These are phyloP conservation scores for Ardeotis arabs DNA, from an alignment of 2,113 vertebrate genomes.

Conservation along the genomic window DNA sequence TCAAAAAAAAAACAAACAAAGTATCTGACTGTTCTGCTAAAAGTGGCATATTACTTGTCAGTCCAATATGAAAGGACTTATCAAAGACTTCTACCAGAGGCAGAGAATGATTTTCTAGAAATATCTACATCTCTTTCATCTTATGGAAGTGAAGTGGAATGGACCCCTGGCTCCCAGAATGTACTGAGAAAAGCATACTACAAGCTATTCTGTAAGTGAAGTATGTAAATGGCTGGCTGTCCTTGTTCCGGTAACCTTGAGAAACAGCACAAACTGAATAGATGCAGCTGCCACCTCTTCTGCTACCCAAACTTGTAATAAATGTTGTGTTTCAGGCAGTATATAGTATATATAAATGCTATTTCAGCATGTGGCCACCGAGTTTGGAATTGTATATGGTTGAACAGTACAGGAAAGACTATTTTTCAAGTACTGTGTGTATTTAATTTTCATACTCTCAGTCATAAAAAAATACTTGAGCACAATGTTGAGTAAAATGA, in stretches of 20 bases:
- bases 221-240: background rate
- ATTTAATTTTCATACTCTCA: background rate
- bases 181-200: background rate
- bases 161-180: background rate
- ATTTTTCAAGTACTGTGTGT: background rate
- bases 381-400: background rate
- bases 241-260: background rate
- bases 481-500: background rate
- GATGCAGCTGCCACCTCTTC: background rate
- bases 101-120: slow-evolving; percentile 9
- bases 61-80: background rate
- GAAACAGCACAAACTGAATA: background rate
- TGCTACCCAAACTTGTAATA: background rate
- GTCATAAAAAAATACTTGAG: background rate
- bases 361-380: background rate
- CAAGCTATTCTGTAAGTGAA: background rate
- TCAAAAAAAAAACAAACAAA: background rate
- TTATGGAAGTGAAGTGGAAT: background rate
- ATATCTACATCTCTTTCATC: background rate
- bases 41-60: background rate
- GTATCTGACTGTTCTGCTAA: background rate
- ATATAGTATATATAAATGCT: background rate
- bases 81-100: background rate
- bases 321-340: background rate
- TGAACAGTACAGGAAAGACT: background rate